Evolutionary conservation across 2,888 invertebrate species (phyloP).

Genomic region (Adelphocoris suturalis): DNA sequence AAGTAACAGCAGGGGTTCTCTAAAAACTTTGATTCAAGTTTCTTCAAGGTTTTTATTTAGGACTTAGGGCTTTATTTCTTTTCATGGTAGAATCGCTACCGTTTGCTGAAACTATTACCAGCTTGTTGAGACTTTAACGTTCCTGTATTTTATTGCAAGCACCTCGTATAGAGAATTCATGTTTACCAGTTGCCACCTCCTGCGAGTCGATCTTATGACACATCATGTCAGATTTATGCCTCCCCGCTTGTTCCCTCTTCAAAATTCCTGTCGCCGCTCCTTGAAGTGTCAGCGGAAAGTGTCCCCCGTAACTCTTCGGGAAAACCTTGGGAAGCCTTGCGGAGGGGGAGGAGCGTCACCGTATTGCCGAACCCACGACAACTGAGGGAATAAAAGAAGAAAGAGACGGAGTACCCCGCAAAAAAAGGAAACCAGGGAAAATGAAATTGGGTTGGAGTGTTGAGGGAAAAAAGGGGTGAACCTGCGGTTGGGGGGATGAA

Average conservation of each 20-base stretch:
- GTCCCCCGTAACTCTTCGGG: slow-evolving; percentile 19
- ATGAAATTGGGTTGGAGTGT: slow-evolving; percentile 72
- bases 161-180: neutral
- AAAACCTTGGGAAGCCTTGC: neutral
- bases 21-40: no score
- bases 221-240: slow-evolving; percentile 36
- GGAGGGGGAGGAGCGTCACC: neutral
- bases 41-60: no score
- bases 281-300: slow-evolving; percentile 17
- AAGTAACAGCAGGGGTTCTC: no score
- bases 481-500: neutral
- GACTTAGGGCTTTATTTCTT: no score
- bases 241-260: neutral
- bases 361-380: slow-evolving; percentile 40
- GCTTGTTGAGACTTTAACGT: no score
- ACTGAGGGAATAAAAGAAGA: slow-evolving; percentile 37
- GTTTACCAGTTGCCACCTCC: neutral
- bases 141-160: no score
- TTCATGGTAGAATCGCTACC: no score
- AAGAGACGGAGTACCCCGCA: slow-evolving; percentile 36
- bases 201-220: slow-evolving; percentile 10
- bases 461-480: slow-evolving; percentile 58
- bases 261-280: neutral
- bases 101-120: no score
- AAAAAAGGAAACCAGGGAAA: slow-evolving; percentile 68